Evolutionary conservation across 2,113 vertebrate genomes (phyloP).

Genomic region (Poeciliopsis occidentalis): DNA sequence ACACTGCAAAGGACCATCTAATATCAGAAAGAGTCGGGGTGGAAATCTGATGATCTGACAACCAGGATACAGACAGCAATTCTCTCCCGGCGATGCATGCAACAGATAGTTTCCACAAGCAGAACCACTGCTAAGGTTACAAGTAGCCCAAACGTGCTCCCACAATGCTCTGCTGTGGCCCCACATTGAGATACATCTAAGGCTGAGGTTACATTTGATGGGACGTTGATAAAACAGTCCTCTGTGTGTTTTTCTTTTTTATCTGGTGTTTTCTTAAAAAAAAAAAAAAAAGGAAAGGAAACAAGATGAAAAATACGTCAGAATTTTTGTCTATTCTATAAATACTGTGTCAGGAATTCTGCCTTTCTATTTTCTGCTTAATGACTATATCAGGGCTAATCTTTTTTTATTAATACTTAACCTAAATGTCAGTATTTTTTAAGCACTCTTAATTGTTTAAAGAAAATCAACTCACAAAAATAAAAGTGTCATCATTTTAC

Average conservation of each 20-base stretch:
- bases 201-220: constrained; percentile 68
- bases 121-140: constrained; percentile 65
- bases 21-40: constrained; percentile 69
- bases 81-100: constrained; percentile 65
- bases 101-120: constrained; percentile 77
- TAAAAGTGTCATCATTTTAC: constrained; percentile 56
- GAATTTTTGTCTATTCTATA: constrained; percentile 40
- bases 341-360: constrained; percentile 43
- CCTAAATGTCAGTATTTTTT: constrained; percentile 61
- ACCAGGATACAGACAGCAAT: constrained; percentile 77
- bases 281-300: constrained; percentile 52
- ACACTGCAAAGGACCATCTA: constrained; percentile 64
- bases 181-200: constrained; percentile 71
- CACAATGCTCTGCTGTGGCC: constrained; percentile 20
- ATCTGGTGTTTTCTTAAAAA: constrained; percentile 26
- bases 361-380: constrained; percentile 46
- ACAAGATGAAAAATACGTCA: constrained; percentile 29
- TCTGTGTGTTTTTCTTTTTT: constrained; percentile 33
- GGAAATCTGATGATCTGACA: constrained; percentile 76
- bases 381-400: constrained; percentile 54
- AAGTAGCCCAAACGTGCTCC: constrained; percentile 21
- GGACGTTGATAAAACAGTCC: constrained; percentile 66
- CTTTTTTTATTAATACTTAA: constrained; percentile 68
- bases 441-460: constrained; percentile 58
- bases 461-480: constrained; percentile 49